A percentile compares a stretch with the other conserved stretches of the same genome.
Conservation (phyloP, 1,140 invertebrate species). For the Aphis craccivora region DNA sequence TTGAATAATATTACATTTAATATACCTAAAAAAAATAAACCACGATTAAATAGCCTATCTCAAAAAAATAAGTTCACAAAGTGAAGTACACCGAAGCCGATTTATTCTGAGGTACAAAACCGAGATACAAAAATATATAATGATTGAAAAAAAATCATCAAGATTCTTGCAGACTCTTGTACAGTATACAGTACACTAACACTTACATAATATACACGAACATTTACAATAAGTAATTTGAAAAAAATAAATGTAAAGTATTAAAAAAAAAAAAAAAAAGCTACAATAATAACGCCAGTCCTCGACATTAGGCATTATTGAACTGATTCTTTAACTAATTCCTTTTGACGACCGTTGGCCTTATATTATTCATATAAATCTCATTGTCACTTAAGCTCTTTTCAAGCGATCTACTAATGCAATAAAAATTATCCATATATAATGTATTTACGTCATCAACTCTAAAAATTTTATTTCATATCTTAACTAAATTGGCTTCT, state of each 20-base stretch:
- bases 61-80: no score
- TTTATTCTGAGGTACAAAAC: no score
- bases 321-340: background rate
- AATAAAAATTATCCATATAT: background rate
- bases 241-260: background rate
- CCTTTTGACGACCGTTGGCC: background rate
- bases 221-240: background rate
- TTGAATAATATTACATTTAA: no score
- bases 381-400: background rate
- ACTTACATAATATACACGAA: no score
- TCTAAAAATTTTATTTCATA: background rate
- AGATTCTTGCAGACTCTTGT: no score
- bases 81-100: no score
- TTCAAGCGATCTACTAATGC: background rate
- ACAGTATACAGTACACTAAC: no score
- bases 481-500: background rate
- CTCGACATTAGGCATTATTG: background rate
- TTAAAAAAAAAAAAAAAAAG: no score
- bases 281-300: background rate
- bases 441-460: background rate
- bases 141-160: no score
- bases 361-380: background rate
- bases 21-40: no score
- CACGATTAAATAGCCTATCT: no score
- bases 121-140: no score